Base-by-base conservation (phyloP, 2,888 invertebrate species). In the Sycophila texana region DNA sequence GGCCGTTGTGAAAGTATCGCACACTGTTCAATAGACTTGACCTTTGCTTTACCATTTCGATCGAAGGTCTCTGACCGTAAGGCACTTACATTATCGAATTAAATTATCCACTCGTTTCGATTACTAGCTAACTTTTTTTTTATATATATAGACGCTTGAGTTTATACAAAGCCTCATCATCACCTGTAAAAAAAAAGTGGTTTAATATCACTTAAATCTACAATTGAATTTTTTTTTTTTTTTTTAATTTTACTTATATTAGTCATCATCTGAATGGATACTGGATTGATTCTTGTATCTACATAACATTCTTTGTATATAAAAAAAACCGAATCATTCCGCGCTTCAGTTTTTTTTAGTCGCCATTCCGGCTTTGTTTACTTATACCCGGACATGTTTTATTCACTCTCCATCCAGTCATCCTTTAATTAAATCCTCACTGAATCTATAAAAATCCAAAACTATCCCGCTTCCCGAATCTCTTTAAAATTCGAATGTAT, bases 31-130 rank as follows among this genome's bases (percentile, higher is more conserved):
- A 49, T 63, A 78, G 67, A 55, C 78, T 78, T 74, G 78, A 78
- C 78, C 78, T 78, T 74, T 74, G 57, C 72, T 51, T 58, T 58
- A 12, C 51, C 60, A 57, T 67, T 68, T 60, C 5, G 26, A 63
- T 74, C 63, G 78, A 74, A 78, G 47, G 74, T 63, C 73, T 14
- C 57, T 60, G 53, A 72, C 57, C 71, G 30, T 71, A 57, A 30
- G 39, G 71, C 4, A 57, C n/a, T 14, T 70, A 20, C 18, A 57
- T 47, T 14, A 20, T 18, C n/a, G 70, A 71, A 51, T 67, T 20
- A 14, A 20, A 53, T 67, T 67, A 67, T 14, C 18, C 20, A 13
- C 2, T 58, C 22, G 10, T 12, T 26, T 26, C 20, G 22, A 58
- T n/a, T 22, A 58, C 1, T 1, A 10, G n/a, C n/a, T n/a, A 10